Percentiles rank a stretch among this genome's conserved stretches.
phyloP scores from a whole-genome alignment of 1,140 invertebrate genomes.

The Musca domestica region DNA sequence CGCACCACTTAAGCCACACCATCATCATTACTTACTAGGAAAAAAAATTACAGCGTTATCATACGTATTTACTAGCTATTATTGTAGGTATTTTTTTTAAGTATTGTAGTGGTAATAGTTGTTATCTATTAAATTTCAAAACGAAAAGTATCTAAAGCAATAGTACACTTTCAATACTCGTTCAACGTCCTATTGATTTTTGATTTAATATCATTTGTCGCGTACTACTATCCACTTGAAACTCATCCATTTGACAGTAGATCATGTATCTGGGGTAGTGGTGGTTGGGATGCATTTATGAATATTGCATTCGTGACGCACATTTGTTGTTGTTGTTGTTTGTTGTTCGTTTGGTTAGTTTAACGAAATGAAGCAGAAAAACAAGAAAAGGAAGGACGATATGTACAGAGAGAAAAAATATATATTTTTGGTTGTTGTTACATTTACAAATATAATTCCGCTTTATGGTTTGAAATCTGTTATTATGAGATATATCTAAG shows the following conservation, averaged over 20 bases:
- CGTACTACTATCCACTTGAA: slow-evolving; percentile 62
- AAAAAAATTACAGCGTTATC: not conserved
- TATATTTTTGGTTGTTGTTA: too few species aligned
- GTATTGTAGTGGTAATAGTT: not conserved
- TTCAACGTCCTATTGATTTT: slow-evolving; percentile 33
- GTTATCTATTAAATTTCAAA: slow-evolving; percentile 2
- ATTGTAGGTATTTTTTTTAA: not conserved
- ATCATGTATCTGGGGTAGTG: slow-evolving; percentile 67
- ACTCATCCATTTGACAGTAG: slow-evolving; percentile 75
- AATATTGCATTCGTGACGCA: not conserved
- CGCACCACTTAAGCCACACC: too few species aligned
- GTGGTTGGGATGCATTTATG: not conserved
- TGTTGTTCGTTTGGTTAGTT: slow-evolving; percentile 1
- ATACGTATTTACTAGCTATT: slow-evolving; percentile 1
- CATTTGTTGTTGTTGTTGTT: slow-evolving; percentile 5
- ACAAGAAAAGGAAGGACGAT: slow-evolving; percentile 8
- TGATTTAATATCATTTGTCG: slow-evolving; percentile 53
- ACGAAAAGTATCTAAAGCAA: slow-evolving; percentile 6
- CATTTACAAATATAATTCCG: too few species aligned
- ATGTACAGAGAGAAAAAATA: slow-evolving; percentile 14
- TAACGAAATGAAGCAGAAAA: not conserved
- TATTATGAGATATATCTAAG: too few species aligned
- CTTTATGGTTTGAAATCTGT: too few species aligned
- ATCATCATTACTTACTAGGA: not conserved
- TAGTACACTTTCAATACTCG: not conserved